Evolutionary conservation across 1,140 invertebrate genomes (phyloP).

Genomic region (Drosophila trapezifrons): DNA sequence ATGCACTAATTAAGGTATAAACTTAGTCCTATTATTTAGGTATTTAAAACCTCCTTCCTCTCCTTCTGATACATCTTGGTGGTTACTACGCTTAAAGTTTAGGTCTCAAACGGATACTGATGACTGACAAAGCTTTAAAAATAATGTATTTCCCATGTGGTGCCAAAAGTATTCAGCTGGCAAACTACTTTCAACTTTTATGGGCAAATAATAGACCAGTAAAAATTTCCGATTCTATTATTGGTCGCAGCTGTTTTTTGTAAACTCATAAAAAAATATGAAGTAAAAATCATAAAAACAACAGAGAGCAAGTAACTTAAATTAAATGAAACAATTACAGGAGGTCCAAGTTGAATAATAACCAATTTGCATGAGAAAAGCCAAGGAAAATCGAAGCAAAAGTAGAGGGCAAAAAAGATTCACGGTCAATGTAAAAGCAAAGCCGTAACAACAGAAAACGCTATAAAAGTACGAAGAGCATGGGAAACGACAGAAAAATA

Average conservation of each 20-base stretch:
- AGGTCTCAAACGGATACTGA: no score
- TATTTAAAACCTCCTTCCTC: background rate
- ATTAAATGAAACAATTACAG: constrained; percentile 64
- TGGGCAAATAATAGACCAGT: constrained; percentile 25
- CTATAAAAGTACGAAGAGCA: constrained; percentile 1
- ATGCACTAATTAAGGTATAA: no score
- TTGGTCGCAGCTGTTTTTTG: constrained; percentile 18
- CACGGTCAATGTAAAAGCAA: constrained; percentile 74
- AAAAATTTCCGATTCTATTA: constrained; percentile 29
- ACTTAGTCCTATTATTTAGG: background rate
- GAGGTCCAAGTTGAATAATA: constrained; percentile 26
- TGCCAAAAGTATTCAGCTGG: constrained; percentile 13
- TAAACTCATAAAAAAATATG: constrained; percentile 11
- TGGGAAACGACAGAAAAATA: constrained; percentile 2
- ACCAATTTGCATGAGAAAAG: constrained; percentile 48
- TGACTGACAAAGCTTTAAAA: background rate
- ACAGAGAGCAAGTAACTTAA: constrained; percentile 2
- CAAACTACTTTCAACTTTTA: constrained; percentile 31
- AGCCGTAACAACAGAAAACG: constrained; percentile 42
- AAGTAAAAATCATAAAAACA: background rate
- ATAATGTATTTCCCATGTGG: constrained; percentile 17
- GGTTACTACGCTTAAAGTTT: no score
- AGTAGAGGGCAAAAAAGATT: constrained; percentile 47
- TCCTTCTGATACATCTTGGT: no score
- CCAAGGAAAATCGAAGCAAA: constrained; percentile 29